A percentile compares a stretch with the other conserved stretches of the same genome.
phyloP scores from a whole-genome alignment of 2,888 invertebrate genomes.

The Diogma glabrata region DNA sequence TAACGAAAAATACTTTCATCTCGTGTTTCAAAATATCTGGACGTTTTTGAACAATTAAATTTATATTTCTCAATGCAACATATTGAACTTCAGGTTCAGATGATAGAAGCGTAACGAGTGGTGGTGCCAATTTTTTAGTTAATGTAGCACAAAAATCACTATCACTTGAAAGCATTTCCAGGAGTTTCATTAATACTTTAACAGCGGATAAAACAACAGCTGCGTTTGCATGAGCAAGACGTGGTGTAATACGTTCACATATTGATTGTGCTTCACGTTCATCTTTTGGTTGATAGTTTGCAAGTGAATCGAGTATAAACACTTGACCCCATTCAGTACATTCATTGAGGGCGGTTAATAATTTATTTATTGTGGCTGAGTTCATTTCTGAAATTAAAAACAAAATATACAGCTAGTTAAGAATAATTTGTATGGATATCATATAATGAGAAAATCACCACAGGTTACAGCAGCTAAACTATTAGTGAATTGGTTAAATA shows the following conservation, averaged over 20 bases:
- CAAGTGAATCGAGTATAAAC: slow-evolving; percentile 93
- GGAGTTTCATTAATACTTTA: slow-evolving; percentile 94
- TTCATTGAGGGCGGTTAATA: slow-evolving; percentile 95
- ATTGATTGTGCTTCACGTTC: slow-evolving; percentile 97
- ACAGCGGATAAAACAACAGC: slow-evolving; percentile 98
- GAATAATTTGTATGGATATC: too few relatives aligned
- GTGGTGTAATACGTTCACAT: slow-evolving; percentile 92
- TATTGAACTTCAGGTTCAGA: slow-evolving; percentile 99
- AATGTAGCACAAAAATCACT: slow-evolving; percentile 88
- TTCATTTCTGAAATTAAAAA: slow-evolving; percentile 63
- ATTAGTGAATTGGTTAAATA: too few relatives aligned
- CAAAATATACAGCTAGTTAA: too few relatives aligned
- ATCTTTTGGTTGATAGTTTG: slow-evolving; percentile 94
- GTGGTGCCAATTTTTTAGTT: slow-evolving; percentile 97
- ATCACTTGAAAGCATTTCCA: slow-evolving; percentile 92
- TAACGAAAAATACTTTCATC: slow-evolving; percentile 99
- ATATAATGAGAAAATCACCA: too few relatives aligned
- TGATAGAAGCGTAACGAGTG: slow-evolving; percentile 90
- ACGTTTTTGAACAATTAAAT: slow-evolving; percentile 96
- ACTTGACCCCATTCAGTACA: slow-evolving; percentile 99
- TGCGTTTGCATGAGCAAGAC: slow-evolving; percentile 97
- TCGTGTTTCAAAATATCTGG: slow-evolving; percentile 98
- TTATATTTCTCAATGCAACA: slow-evolving; percentile 95
- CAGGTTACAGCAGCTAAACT: too few relatives aligned
- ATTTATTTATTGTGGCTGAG: slow-evolving; percentile 93